Percentiles rank a stretch among this genome's conserved stretches.
Evolutionary conservation across 1,140 invertebrate species (phyloP).

Genomic region (Aphelenchoides avenae): DNA sequence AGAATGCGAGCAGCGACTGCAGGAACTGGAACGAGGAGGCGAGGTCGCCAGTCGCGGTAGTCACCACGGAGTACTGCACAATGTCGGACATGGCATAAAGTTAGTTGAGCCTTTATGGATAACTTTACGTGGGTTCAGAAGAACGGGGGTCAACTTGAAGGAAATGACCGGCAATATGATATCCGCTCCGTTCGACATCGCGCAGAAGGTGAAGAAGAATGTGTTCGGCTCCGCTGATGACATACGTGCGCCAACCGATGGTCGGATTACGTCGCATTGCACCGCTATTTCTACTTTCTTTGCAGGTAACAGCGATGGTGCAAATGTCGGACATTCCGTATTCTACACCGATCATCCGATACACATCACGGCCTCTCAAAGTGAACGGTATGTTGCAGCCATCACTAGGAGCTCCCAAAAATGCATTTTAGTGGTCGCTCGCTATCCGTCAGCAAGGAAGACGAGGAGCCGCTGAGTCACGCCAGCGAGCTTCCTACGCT

Average conservation of each 20-base stretch:
- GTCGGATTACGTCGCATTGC: neutral
- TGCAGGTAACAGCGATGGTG: constrained; percentile 8
- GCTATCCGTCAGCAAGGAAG: too few relatives aligned
- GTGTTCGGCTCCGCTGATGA: constrained; percentile 51
- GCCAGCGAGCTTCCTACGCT: too few relatives aligned
- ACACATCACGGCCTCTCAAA: constrained; percentile 17
- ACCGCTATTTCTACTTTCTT: neutral
- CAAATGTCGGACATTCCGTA: constrained; percentile 29
- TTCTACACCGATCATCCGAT: constrained; percentile 22
- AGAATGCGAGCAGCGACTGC: constrained; percentile 42
- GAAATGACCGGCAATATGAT: constrained; percentile 45
- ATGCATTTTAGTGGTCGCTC: neutral
- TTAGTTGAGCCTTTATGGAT: constrained; percentile 6
- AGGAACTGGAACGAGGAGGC: constrained; percentile 27
- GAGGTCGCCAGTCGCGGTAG: constrained; percentile 11
- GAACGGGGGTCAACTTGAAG: constrained; percentile 26
- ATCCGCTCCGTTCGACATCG: constrained; percentile 40
- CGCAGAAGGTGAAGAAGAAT: constrained; percentile 40
- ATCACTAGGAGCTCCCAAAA: neutral
- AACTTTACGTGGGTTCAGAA: constrained; percentile 9
- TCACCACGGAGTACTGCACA: constrained; percentile 40
- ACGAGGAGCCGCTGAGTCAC: too few relatives aligned
- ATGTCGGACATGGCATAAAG: constrained; percentile 46
- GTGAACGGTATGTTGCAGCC: constrained; percentile 9
- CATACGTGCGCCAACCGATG: constrained; percentile 28